These are phyloP conservation scores for Carollia perspicillata DNA, from an alignment of 2,113 vertebrate genomes.

Conservation along the genomic window DNA sequence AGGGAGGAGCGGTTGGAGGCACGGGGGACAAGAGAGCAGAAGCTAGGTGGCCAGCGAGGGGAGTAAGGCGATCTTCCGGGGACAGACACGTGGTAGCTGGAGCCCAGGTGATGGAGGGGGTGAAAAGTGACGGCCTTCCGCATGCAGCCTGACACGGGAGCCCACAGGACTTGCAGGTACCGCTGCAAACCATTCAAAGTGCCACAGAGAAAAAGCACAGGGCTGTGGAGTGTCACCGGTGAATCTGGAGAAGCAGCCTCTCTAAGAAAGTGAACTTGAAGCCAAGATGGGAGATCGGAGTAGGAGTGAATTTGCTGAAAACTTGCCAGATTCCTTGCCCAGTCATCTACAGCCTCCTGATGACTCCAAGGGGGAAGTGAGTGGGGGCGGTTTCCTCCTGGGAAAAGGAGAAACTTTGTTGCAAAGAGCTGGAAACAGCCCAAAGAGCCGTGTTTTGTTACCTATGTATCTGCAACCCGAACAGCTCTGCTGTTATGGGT, in stretches of 20 bases:
- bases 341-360: constrained; percentile 19
- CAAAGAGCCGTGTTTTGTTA: constrained; percentile 73
- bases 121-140: neutral
- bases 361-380: neutral
- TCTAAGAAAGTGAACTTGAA: neutral
- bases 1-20: no score
- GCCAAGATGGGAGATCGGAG: neutral
- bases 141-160: neutral
- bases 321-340: neutral
- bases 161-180: neutral
- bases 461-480: constrained; percentile 66
- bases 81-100: neutral
- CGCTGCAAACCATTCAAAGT: neutral
- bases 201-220: neutral
- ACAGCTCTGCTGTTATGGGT: constrained; percentile 76
- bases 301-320: neutral
- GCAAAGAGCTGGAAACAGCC: constrained; percentile 60
- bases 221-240: accelerated
- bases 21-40: neutral
- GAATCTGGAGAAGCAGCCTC: neutral
- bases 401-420: constrained; percentile 28
- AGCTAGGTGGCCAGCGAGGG: neutral
- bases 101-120: neutral
- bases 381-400: neutral
- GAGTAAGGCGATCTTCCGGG: neutral